These are phyloP conservation scores for Pogonocichla stellata DNA, from an alignment of 2,113 vertebrate genomes.

Conservation along the genomic window DNA sequence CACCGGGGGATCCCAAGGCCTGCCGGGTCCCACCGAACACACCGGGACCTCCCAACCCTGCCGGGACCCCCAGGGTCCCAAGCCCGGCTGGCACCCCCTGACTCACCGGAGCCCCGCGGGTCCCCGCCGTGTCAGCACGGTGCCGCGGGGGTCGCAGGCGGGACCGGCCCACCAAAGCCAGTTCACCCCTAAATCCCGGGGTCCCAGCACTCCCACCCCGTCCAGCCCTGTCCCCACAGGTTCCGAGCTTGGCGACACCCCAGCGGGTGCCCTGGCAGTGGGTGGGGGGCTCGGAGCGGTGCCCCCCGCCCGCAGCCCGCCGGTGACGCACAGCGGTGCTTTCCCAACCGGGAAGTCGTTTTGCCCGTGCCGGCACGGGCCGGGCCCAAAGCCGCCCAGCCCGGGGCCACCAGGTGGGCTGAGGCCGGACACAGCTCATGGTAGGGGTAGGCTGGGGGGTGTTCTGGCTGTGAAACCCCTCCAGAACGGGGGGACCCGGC, in stretches of 20 bases:
- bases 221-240: too few species aligned
- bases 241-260: background rate
- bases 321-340: slow-evolving; percentile 10
- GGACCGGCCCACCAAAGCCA: background rate
- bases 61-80: background rate
- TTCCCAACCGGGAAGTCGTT: slow-evolving; percentile 52
- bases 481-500: background rate
- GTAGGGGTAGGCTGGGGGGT: background rate
- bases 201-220: background rate
- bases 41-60: background rate
- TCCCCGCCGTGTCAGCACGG: background rate
- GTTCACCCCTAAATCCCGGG: background rate
- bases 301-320: background rate
- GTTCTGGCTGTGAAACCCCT: background rate
- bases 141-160: background rate
- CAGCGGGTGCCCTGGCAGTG: accelerated
- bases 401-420: background rate
- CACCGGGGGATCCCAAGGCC: background rate
- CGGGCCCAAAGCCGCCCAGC: background rate
- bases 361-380: background rate
- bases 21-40: background rate
- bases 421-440: background rate
- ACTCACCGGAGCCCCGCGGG: background rate
- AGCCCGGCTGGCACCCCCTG: background rate
- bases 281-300: background rate